Conservation (phyloP, 2,113 vertebrate species). For the Jaculus jaculus region DNA sequence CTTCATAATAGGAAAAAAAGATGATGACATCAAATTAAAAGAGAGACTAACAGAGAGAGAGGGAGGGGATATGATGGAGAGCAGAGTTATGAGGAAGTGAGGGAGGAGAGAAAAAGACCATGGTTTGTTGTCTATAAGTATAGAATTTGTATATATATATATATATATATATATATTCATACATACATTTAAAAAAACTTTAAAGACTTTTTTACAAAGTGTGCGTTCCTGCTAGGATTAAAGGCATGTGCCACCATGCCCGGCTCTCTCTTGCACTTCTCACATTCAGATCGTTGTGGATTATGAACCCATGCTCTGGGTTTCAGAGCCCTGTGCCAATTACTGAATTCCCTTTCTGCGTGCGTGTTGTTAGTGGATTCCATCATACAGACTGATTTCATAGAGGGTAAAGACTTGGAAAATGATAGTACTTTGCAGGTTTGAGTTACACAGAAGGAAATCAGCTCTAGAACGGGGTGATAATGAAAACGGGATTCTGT, state of each 20-base stretch:
- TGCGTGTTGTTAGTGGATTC: conserved; percentile 41
- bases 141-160: no score
- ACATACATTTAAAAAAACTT: no score
- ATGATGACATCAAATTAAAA: no score
- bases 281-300: neutral
- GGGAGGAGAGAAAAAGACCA: no score
- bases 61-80: no score
- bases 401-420: conserved; percentile 48
- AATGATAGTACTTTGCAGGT: conserved; percentile 46
- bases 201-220: neutral
- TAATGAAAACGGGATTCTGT: neutral
- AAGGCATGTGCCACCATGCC: no score
- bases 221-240: conserved; percentile 41
- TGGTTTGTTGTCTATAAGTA: no score
- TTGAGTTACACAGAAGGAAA: conserved; percentile 14
- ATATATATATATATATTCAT: no score
- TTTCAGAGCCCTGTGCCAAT: neutral
- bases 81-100: no score
- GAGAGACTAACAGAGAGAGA: no score
- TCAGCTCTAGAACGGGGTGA: conserved; percentile 43
- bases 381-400: conserved; percentile 72
- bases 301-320: neutral
- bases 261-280: neutral
- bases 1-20: no score
- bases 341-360: conserved; percentile 70